Evolutionary conservation across 2,888 invertebrate species (phyloP), one percentile per base, ranked within the genome.

Genomic region (Villa cingulata): DNA sequence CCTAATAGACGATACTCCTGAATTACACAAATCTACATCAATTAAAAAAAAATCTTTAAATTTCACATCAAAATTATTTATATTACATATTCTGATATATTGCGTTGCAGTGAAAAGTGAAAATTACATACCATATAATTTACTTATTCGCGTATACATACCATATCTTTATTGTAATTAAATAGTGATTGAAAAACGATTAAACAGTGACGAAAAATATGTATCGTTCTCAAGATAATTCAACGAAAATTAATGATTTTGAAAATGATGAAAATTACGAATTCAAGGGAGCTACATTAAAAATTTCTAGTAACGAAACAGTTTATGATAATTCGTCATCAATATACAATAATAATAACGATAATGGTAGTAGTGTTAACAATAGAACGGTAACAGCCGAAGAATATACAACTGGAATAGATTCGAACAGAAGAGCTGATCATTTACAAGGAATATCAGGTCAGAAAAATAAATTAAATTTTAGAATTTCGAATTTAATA

Each of bases 221-320:
- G 46, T 46, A 37, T 41, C 36, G 46, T n/a, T 41, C 37, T 12
- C 46, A 46, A 10, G 46, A 46, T 41, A 16, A 23, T 16, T 4
- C 16, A 14, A 42, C 17, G 17, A 38, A 27, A 9, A 17, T 41
- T 2, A 39, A 38, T 12, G 46, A 29, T 17, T 42, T 34, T 15
- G 41, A 18, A 15, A 63, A 66, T 23, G 69, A 68, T 49, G 57
- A 66, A 45, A 59, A 62, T 27, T 63, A 65, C 42, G 66, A 67
- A 55, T 71, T 70, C 55, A 59, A 61, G 52, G 68, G 68, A 47
- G 68, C 65, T 27, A 66, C 66, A 41, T 51, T 58, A 34, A 51
- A 49, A 43, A 54, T 58, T 39, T 54, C 55, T 14, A 51, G 49
- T 17, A 49, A 52, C 19, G 52, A 54, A 43, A 16, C 48, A 46